Base-by-base conservation (phyloP, 2,888 invertebrate species). In the Xanthorhoe designata region DNA sequence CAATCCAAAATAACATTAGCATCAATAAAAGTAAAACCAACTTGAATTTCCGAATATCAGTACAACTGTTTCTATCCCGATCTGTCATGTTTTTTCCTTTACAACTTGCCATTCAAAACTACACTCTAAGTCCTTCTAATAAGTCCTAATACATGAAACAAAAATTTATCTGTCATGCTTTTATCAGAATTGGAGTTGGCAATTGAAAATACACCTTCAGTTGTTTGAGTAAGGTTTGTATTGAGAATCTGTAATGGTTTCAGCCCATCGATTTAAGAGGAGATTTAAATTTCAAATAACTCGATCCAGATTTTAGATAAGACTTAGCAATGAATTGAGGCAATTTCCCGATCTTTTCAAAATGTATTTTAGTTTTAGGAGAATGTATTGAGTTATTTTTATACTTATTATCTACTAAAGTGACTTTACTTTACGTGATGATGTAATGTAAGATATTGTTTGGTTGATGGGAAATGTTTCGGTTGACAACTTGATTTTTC, bases 201-300 rank as follows among this genome's bases (percentile, higher is more conserved):
- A 42, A 3, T 13, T 13, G 4, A 42, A 42, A 42, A 15, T 17
- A 13, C 2, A 47, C 15, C 17, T 47, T 47, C 15, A 2, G 6
- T 6, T 17, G 15, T 17, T n/a, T 9, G 1, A 5, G 17, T 42
- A 56, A 19, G 42, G 51, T 29, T 45, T 15, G 15, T 45, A 3
- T 2, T 10, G 15, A 17, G 5, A 6, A 35, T 0, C 18, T 6
- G 10, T 35, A 59, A 59, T 60, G 70, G 67, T 72, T 71, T 29
- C 66, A 70, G 53, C 50, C 24, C 70, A 72, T 76, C 78, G 78
- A 81, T 84, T 84, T 81, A 84, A 82, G 82, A 82, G 81, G 83
- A 85, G 84, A 90, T 91, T 91, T 91, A 90, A 91, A 91, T 91
- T 91, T 90, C 90, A 91, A 91, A 91, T 91, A 83, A 84, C 83